Conservation (phyloP, 2,113 vertebrate species). For the Indri indri region DNA sequence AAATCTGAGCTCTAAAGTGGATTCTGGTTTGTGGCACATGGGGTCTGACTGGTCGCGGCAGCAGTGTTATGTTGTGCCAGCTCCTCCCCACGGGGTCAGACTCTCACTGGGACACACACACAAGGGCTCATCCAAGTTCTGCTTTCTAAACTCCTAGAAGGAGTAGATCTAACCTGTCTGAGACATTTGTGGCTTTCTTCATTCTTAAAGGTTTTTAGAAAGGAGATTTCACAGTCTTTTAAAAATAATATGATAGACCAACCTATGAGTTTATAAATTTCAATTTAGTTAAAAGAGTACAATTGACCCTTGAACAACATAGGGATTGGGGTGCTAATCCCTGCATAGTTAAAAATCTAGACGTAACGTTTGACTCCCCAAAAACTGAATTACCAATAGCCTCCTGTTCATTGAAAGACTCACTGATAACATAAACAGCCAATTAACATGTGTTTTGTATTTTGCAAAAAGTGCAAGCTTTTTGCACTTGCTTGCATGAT, state of each 20-base stretch:
- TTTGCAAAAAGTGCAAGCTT: too few species aligned
- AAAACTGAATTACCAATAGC: too few species aligned
- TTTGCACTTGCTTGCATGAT: too few species aligned
- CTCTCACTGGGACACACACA: neutral
- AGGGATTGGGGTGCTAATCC: too few species aligned
- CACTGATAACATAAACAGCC: too few species aligned
- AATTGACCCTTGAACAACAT: too few species aligned
- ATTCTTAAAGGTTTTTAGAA: neutral
- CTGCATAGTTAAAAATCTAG: too few species aligned
- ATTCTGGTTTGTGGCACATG: neutral
- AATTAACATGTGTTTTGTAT: too few species aligned
- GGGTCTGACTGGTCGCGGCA: too few species aligned
- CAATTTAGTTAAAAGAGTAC: neutral
- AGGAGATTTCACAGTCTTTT: neutral
- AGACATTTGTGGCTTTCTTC: neutral
- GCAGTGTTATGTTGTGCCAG: neutral
- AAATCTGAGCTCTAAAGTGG: neutral
- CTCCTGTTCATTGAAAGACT: too few species aligned
- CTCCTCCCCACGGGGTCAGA: too few species aligned
- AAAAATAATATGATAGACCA: neutral
- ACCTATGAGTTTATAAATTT: neutral
- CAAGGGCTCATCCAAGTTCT: neutral
- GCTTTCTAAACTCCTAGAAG: neutral
- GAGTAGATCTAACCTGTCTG: neutral
- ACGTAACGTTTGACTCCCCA: too few species aligned